Conservation (phyloP, 1,140 invertebrate genomes). For the Atta cephalotes region DNA sequence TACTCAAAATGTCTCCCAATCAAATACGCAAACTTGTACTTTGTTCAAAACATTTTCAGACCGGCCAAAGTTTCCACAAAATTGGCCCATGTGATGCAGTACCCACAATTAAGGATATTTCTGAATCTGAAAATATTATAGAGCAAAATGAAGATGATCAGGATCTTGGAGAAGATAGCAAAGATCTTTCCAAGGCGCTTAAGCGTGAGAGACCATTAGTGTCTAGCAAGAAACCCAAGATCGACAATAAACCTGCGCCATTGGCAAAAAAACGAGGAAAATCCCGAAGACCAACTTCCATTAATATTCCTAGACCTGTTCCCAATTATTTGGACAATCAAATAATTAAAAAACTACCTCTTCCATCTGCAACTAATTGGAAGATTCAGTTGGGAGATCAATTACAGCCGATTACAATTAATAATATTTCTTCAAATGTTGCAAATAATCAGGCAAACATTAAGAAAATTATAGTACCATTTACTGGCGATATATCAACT, state of each 20-base stretch:
- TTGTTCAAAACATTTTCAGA: conserved; percentile 84
- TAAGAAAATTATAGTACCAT: conserved; percentile 84
- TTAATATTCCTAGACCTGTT: conserved; percentile 82
- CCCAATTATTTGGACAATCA: conserved; percentile 78
- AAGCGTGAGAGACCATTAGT: conserved; percentile 77
- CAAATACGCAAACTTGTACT: conserved; percentile 84
- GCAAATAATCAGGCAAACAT: conserved; percentile 72
- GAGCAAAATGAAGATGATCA: conserved; percentile 62
- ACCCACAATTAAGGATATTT: conserved; percentile 78
- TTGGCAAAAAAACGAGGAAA: conserved; percentile 85
- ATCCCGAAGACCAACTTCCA: conserved; percentile 81
- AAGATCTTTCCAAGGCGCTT: conserved; percentile 60
- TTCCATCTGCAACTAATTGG: conserved; percentile 82
- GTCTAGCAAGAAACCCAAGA: conserved; percentile 84
- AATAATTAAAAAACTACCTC: conserved; percentile 80
- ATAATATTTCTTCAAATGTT: conserved; percentile 76
- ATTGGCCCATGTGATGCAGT: conserved; percentile 83
- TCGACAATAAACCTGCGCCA: conserved; percentile 83
- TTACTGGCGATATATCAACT: conserved; percentile 82
- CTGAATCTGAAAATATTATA: conserved; percentile 18
- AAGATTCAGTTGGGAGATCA: conserved; percentile 81
- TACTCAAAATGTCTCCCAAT: conserved; percentile 86
- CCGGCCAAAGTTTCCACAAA: conserved; percentile 82
- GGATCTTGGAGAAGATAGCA: conserved; percentile 63
- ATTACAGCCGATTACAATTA: conserved; percentile 82